Base-by-base conservation (phyloP, 37 sponge, comb jelly and placozoan species). In the Mnemiopsis leidyi region DNA sequence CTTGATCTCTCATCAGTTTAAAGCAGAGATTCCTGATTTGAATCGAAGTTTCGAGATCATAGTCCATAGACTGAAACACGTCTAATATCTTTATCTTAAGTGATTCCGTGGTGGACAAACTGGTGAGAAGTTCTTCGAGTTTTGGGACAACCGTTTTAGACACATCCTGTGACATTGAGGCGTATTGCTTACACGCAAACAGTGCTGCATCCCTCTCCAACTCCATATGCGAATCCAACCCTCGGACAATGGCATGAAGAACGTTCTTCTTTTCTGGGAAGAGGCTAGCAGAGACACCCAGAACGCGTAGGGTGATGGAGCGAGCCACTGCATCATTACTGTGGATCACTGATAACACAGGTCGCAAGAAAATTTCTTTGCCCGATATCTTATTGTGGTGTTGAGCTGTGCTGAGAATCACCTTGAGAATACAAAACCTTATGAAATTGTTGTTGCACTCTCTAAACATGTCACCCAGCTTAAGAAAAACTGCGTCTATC, bases 241-340 rank as follows among this genome's bases (percentile, higher is more conserved):
- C 90, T 21, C 90, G 90, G 90, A 85, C 61, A 0, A 85, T 26
- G 28, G 36, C 32, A 29, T 85, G 90, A n/a, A 85, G 48, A n/a
- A 85, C 90, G 90, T 40, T 85, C 61, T 85, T 85, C 61, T 38
- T 85, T 61, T 85, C 90, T 9, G 90, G 90, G 90, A 40, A 85
- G 29, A 85, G 90, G 48, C 24, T 26, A 20, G 90, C 40, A 2
- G 90, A 23, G 16, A 85, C 90, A 85, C 90, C 90, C 61, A 85
- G 48, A n/a, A 85, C 40, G 0, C 90, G 90, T 16, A 85, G 90
- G 61, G 90, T 40, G 23, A 85, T 85, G 16, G 90, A 26, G 23
- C 90, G 40, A 9, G 90, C 90, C 5, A 85, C 90, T 1, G 61
- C 90, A 21, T 85, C 90, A 61, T 85, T 85, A 33, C 90, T 85